Evolutionary conservation across 2,113 vertebrate genomes (phyloP).

Genomic region (Rousettus leschenaultii): DNA sequence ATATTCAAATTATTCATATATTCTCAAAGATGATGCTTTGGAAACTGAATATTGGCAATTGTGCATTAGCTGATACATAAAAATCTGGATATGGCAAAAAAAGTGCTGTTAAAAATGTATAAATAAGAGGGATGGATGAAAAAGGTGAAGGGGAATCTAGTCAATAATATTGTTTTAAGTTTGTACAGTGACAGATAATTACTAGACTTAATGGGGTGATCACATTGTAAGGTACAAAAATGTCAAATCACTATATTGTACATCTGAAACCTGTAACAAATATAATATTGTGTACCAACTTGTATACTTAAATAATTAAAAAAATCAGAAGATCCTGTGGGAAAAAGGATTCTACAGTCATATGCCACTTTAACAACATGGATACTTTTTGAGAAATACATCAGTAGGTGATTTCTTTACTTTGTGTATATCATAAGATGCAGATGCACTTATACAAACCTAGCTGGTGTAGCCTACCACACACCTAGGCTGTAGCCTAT

Average conservation of each 20-base stretch:
- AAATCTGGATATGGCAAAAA: not conserved
- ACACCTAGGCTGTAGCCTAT: not conserved
- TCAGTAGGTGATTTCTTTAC: not conserved
- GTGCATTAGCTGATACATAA: not conserved
- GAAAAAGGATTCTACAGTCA: not conserved
- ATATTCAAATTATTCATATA: not conserved
- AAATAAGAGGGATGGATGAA: not conserved
- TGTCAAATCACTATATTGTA: too few species aligned
- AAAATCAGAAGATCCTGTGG: too few species aligned
- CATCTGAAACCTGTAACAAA: too few species aligned
- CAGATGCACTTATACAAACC: not conserved
- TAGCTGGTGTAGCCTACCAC: not conserved
- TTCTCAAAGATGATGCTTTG: slow-evolving; percentile 11
- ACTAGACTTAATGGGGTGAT: too few species aligned
- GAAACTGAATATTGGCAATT: not conserved
- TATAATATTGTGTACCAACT: too few species aligned
- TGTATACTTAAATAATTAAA: too few species aligned
- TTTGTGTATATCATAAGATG: not conserved
- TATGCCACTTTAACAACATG: not conserved
- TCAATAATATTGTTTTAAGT: too few species aligned
- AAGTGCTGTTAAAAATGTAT: not conserved
- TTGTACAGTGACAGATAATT: too few species aligned
- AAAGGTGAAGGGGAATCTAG: too few species aligned
- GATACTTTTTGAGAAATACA: not conserved
- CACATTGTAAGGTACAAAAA: too few species aligned